phyloP scores from a whole-genome alignment of 2,113 vertebrate genomes.

The Lophius piscatorius region DNA sequence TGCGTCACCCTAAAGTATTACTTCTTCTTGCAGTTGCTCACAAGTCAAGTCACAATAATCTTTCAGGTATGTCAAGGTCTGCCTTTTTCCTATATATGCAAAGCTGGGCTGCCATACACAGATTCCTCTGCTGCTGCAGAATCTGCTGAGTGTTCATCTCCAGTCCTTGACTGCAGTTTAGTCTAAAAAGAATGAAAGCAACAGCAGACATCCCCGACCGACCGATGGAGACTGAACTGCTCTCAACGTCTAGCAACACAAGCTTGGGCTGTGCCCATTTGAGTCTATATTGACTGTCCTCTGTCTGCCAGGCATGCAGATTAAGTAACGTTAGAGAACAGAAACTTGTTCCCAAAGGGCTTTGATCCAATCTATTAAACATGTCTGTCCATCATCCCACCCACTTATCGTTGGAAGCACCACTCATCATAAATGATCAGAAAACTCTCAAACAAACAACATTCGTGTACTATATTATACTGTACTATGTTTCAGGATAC shows the following conservation, averaged over 20 bases:
- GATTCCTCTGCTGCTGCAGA: slow-evolving; percentile 35
- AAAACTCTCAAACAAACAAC: too few species aligned
- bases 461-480: too few species aligned
- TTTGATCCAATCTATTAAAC: slow-evolving; percentile 35
- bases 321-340: slow-evolving; percentile 8
- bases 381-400: slow-evolving; percentile 12
- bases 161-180: slow-evolving; percentile 56
- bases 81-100: slow-evolving; percentile 48
- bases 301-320: background rate
- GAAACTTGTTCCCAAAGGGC: slow-evolving; percentile 1
- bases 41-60: slow-evolving; percentile 67
- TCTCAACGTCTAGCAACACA: slow-evolving; percentile 39
- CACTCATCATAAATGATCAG: background rate
- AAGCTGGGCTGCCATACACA: slow-evolving; percentile 54
- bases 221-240: slow-evolving; percentile 52
- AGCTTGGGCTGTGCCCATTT: slow-evolving; percentile 49
- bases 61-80: slow-evolving; percentile 80
- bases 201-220: slow-evolving; percentile 23
- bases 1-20: slow-evolving; percentile 70
- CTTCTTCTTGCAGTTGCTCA: slow-evolving; percentile 81
- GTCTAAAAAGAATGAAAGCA: slow-evolving; percentile 21
- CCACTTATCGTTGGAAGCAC: too few species aligned
- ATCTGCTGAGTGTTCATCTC: slow-evolving; percentile 56
- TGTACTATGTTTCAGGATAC: too few species aligned
- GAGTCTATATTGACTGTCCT: slow-evolving; percentile 4